A percentile compares a stretch with the other conserved stretches of the same genome.
These are phyloP conservation scores for Drosophila rufa DNA, from an alignment of 1,140 invertebrate genomes.

Conservation along the genomic window DNA sequence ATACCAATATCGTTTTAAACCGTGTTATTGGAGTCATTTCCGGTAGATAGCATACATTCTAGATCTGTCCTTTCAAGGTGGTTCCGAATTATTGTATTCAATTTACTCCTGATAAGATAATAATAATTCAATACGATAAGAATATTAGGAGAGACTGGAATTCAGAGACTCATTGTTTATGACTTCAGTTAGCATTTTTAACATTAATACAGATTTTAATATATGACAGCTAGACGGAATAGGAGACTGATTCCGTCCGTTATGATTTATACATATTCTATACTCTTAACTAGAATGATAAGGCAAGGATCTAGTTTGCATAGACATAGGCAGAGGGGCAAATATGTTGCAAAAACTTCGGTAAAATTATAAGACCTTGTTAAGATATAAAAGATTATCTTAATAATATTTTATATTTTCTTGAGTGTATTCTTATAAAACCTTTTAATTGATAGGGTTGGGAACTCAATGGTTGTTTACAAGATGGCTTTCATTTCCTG, in stretches of 20 bases:
- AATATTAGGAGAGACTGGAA: not conserved
- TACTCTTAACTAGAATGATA: too few relatives aligned
- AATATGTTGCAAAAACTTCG: too few relatives aligned
- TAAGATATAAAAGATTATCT: too few relatives aligned
- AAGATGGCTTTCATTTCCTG: not conserved
- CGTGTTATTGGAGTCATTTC: not conserved
- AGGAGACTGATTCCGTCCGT: too few relatives aligned
- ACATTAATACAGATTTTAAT: not conserved
- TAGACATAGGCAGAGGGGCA: too few relatives aligned
- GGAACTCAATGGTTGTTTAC: not conserved
- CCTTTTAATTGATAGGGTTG: not conserved
- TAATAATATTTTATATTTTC: too few relatives aligned
- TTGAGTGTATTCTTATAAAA: not conserved
- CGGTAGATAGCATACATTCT: not conserved
- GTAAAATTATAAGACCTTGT: too few relatives aligned
- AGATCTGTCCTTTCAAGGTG: not conserved
- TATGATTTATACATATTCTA: too few relatives aligned
- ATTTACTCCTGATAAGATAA: conserved; percentile 17
- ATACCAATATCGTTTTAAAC: not conserved
- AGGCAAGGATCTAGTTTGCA: too few relatives aligned
- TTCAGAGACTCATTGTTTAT: not conserved
- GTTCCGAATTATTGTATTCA: conserved; percentile 4
- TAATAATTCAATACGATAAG: conserved; percentile 5
- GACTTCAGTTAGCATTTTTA: too few relatives aligned
- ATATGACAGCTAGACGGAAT: too few relatives aligned